Evolutionary conservation across 1,140 invertebrate genomes (phyloP).

Genomic region (Brachionus rotundiformis): DNA sequence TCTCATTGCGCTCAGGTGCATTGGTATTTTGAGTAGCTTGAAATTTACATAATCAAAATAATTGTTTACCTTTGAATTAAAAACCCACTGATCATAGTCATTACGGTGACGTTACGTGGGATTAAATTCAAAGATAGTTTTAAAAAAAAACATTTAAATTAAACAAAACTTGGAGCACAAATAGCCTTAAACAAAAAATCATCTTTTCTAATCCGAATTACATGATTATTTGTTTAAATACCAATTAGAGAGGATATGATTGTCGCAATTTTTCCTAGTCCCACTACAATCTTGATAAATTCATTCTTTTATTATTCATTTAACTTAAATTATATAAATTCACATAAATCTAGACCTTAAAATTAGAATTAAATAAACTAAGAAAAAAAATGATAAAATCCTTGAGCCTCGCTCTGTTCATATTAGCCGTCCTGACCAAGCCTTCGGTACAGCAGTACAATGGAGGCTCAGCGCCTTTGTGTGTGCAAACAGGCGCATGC

Average conservation of each 20-base stretch:
- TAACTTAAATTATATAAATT: conserved; percentile 8
- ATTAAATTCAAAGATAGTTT: conserved; percentile 21
- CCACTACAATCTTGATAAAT: conserved; percentile 14
- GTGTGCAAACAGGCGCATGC: neutral
- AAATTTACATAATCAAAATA: conserved; percentile 23
- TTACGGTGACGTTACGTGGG: conserved; percentile 32
- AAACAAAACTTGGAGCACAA: conserved; percentile 26
- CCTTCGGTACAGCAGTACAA: neutral
- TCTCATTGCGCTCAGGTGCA: conserved; percentile 6
- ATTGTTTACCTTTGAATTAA: conserved; percentile 39
- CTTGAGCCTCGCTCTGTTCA: neutral
- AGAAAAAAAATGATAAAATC: neutral
- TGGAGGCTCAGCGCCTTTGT: neutral
- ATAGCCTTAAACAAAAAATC: conserved; percentile 33
- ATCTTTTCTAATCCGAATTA: conserved; percentile 42
- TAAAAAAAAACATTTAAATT: conserved; percentile 40
- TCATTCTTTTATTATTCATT: neutral
- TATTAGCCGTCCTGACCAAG: neutral
- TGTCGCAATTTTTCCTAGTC: neutral
- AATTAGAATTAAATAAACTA: conserved; percentile 8
- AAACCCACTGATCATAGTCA: neutral
- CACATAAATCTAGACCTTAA: neutral
- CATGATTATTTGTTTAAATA: conserved; percentile 45
- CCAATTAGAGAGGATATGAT: conserved; percentile 30
- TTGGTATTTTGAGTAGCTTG: conserved; percentile 19